Evolutionary conservation across 1,140 invertebrate genomes (phyloP).

Genomic region (Bombus consobrinus): DNA sequence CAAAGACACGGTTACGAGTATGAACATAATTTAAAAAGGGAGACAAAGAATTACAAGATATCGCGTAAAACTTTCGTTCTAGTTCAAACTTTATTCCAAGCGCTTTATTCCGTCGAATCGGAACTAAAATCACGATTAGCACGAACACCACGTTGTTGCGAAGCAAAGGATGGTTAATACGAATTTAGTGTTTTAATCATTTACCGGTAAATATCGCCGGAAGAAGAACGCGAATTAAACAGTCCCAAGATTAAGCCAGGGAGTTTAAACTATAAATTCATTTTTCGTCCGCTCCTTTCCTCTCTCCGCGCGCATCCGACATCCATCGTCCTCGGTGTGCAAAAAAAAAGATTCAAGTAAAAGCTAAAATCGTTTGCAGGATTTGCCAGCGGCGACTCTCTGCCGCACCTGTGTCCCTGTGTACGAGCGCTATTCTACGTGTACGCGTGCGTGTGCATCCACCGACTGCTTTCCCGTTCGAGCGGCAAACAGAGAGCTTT

Average conservation of each 20-base stretch:
- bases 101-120: too few relatives aligned
- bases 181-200: background rate
- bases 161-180: background rate
- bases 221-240: slow-evolving; percentile 9
- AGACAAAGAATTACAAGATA: background rate
- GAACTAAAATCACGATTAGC: background rate
- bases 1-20: background rate
- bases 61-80: background rate
- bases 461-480: slow-evolving; percentile 58
- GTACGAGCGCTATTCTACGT: background rate
- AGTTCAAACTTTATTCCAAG: too few relatives aligned
- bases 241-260: background rate
- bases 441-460: slow-evolving; percentile 9
- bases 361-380: slow-evolving; percentile 64
- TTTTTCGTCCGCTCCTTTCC: slow-evolving; percentile 9
- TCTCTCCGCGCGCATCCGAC: background rate
- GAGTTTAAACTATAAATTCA: slow-evolving; percentile 12
- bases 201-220: background rate
- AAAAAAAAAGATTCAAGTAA: slow-evolving; percentile 41
- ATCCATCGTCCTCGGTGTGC: background rate
- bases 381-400: slow-evolving; percentile 45
- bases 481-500: slow-evolving; percentile 56
- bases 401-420: slow-evolving; percentile 8
- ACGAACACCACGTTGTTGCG: too few relatives aligned
- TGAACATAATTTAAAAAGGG: too few relatives aligned